Evolutionary conservation across 2,797 vertebrate genomes (phyloP).

Genomic region (Champsocephalus gunnari): DNA sequence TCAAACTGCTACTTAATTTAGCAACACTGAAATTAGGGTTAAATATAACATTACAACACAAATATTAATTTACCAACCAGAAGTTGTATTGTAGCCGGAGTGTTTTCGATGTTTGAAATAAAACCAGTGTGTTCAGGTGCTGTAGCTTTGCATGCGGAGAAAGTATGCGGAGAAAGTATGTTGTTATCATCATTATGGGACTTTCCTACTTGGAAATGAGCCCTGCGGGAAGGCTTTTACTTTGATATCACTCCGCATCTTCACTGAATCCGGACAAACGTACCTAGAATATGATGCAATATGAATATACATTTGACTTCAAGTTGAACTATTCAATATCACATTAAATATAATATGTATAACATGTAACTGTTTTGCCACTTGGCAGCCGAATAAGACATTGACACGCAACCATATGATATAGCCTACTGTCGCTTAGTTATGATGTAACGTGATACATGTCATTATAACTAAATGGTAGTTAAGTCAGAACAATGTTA

Average conservation of each 20-base stretch:
- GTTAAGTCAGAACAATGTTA: not conserved
- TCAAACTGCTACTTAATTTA: conserved; percentile 42
- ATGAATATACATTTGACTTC: too few species aligned
- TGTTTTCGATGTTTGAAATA: not conserved
- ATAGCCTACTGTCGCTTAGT: not conserved
- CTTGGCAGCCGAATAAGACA: conserved; percentile 5
- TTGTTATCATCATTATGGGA: not conserved
- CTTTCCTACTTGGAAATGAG: not conserved
- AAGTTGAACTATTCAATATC: not conserved
- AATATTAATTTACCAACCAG: too few species aligned
- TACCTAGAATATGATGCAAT: not conserved
- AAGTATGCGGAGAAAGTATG: conserved; percentile 9
- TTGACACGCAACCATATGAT: not conserved
- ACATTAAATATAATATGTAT: not conserved
- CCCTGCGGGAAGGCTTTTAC: not conserved
- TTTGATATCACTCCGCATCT: too few species aligned
- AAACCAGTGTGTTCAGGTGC: not conserved
- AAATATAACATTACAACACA: not conserved
- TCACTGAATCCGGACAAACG: too few species aligned
- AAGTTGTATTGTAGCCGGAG: not conserved
- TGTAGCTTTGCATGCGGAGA: not conserved
- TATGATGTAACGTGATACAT: not conserved
- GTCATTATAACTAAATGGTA: not conserved
- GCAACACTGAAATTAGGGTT: not conserved
- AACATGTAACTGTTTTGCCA: not conserved